Evolutionary conservation across 2,888 invertebrate species (phyloP).

Genomic region (Loripinus fragilis): DNA sequence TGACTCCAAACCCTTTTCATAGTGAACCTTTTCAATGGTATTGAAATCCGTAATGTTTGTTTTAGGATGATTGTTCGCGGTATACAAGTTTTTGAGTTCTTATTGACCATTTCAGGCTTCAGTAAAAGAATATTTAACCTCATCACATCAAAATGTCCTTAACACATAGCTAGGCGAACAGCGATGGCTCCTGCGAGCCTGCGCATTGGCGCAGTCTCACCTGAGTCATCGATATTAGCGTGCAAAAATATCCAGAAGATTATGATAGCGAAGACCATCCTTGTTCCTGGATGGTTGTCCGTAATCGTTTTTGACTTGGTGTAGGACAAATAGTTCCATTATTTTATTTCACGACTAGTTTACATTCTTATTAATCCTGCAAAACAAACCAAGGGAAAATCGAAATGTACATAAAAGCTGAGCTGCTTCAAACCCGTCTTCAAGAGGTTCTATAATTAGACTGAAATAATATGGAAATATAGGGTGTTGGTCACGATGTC

Average conservation of each 20-base stretch:
- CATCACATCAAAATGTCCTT: no score
- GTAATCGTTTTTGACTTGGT: no score
- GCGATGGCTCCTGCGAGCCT: no score
- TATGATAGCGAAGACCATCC: no score
- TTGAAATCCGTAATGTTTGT: neutral
- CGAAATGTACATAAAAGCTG: constrained; percentile 13
- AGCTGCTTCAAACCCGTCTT: constrained; percentile 3
- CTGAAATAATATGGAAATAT: neutral
- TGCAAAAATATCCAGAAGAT: no score
- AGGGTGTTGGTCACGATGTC: constrained; percentile 6
- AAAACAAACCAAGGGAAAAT: constrained; percentile 8
- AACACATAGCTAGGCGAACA: no score
- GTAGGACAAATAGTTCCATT: no score
- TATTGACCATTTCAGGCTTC: constrained; percentile 8
- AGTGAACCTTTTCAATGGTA: constrained; percentile 2
- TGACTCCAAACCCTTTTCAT: neutral
- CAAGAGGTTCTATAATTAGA: constrained; percentile 5
- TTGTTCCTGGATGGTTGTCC: no score
- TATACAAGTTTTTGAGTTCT: neutral
- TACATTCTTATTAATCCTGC: constrained; percentile 7
- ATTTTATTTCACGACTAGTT: no score
- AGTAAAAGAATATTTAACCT: neutral
- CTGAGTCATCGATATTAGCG: no score
- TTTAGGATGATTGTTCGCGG: constrained; percentile 1
- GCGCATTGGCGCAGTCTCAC: no score